These are phyloP conservation scores for Mastigias papua DNA, from an alignment of 30 jellyfish, hydroid and myxozoan genomes.

Conservation along the genomic window DNA sequence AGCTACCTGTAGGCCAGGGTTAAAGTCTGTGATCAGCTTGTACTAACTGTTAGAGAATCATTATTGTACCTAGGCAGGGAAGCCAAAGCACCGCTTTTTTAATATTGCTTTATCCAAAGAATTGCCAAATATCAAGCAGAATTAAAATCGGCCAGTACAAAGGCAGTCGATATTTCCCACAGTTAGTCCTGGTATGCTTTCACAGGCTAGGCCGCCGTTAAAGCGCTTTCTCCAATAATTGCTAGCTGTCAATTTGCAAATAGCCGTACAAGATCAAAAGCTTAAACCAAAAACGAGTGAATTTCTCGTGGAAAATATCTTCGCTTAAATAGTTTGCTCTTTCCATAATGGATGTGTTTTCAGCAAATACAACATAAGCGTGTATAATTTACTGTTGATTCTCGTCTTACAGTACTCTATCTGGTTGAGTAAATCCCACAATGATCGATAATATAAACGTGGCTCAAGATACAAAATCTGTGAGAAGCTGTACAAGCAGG, in stretches of 20 bases:
- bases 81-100: background rate
- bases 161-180: slow-evolving; percentile 16
- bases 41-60: background rate
- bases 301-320: background rate
- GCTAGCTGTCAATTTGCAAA: background rate
- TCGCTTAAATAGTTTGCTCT: background rate
- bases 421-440: background rate
- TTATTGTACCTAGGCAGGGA: background rate
- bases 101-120: background rate
- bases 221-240: background rate
- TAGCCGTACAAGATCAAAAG: background rate
- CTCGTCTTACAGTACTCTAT: background rate
- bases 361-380: background rate
- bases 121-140: background rate
- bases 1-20: no score
- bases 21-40: no score
- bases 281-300: background rate
- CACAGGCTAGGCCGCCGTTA: background rate
- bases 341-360: background rate
- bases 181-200: background rate
- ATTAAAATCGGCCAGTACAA: background rate
- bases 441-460: background rate
- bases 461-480: background rate
- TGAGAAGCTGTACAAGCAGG: background rate
- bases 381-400: background rate